Base-by-base conservation (phyloP, 2,888 invertebrate genomes). In the Tuta absoluta region DNA sequence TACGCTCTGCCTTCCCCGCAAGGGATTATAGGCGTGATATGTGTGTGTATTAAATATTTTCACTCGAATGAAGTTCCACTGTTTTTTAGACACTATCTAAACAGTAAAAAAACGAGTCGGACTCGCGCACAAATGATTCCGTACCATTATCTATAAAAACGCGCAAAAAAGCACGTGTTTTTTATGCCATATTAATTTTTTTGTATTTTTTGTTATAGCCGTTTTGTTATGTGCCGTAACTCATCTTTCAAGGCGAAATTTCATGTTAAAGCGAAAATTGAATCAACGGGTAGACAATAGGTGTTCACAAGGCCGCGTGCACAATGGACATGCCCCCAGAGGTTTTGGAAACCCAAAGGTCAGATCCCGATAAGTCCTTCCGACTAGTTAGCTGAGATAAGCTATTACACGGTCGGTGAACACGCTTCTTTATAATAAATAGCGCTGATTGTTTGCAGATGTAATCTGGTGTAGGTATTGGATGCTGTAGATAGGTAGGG, bases 301-400 rank as follows among this genome's bases (percentile, higher is more conserved):
- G 62, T 59, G 63, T 62, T 61, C 23, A 68, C 81, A 84, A 84
- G 85, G 85, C 75, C 81, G 69, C 41, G 62, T 66, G 77, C 74
- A 87, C 89, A 89, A 88, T 88, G 78, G 86, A 72, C 77, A 73
- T 70, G 73, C 72, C 69, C 68, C 66, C 72, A 76, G 79, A 80
- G 80, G 86, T 89, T 90, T 91, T 90, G 88, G 81, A 88, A 90
- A 90, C 81, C 82, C 74, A 84, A 88, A 89, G 89, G 89, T 84
- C 85, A 81, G 85, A 87, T 84, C 71, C 68, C 75, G 87, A 89
- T 87, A 86, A 85, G 81, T 81, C 82, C 81, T 86, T 83, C 84
- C 84, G 82, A 69, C 83, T 80, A 80, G 81, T 82, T 82, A 78
- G 72, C 67, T 70, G 72, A 78, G 81, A 84, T 83, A 81, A 81